A percentile compares a stretch with the other conserved stretches of the same genome.
Conservation (phyloP, 2,113 vertebrate genomes). For the Pogona vitticeps region DNA sequence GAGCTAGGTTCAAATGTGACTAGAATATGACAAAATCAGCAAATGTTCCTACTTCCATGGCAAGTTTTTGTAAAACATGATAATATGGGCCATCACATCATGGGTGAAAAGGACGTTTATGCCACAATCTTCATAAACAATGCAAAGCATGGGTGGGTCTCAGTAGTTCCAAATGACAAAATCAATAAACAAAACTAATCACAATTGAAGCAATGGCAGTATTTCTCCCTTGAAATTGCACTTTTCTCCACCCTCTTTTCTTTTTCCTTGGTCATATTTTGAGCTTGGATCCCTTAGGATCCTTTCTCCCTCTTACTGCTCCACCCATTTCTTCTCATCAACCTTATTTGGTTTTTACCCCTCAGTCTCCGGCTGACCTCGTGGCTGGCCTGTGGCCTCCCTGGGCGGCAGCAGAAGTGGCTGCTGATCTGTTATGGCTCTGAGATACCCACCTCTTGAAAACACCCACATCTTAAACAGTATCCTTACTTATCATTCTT, state of each 20-base stretch:
- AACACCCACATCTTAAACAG: background rate
- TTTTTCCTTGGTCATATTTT: background rate
- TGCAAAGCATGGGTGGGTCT: background rate
- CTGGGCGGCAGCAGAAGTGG: background rate
- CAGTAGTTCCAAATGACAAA: accelerated
- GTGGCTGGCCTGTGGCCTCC: background rate
- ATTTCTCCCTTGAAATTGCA: background rate
- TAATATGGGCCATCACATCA: background rate
- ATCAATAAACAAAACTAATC: background rate
- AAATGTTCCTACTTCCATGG: background rate
- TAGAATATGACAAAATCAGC: background rate
- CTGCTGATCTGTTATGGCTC: background rate
- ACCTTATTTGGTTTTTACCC: background rate
- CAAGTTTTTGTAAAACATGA: background rate
- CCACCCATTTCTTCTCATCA: background rate
- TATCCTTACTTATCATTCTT: background rate
- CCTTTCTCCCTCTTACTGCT: background rate
- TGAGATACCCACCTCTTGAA: background rate
- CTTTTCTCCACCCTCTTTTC: background rate
- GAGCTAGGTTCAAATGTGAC: background rate
- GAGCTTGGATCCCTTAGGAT: background rate
- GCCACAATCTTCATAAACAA: background rate
- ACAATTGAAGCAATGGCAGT: background rate
- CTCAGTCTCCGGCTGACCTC: background rate
- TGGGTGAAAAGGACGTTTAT: background rate